A percentile compares a stretch with the other conserved stretches of the same genome.
phyloP scores from a whole-genome alignment of 35 echinoderm and acorn worm genomes.

The Ophiothrix spiculata region DNA sequence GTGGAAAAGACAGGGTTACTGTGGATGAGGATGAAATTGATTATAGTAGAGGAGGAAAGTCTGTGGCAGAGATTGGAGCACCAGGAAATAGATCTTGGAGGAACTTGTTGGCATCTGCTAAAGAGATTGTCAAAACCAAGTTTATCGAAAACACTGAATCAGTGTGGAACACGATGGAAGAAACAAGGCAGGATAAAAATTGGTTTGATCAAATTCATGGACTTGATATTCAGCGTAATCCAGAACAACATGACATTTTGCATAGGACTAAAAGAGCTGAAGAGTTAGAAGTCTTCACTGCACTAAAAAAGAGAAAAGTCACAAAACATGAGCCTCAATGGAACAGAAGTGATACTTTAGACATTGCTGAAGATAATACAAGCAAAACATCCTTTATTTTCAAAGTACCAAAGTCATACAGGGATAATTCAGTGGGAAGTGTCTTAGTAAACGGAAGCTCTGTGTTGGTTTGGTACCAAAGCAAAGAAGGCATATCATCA shows the following conservation, averaged over 20 bases:
- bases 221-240: background rate
- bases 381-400: background rate
- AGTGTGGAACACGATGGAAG: background rate
- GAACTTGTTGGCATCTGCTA: background rate
- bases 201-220: background rate
- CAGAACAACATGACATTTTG: background rate
- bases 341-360: background rate
- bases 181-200: background rate
- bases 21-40: background rate
- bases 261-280: background rate
- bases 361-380: background rate
- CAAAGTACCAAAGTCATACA: background rate
- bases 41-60: background rate
- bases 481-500: background rate
- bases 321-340: background rate
- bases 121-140: background rate
- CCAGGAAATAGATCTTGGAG: background rate
- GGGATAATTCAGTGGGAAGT: background rate
- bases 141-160: background rate
- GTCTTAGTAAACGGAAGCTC: background rate
- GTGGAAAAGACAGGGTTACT: background rate
- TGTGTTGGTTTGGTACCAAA: background rate
- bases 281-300: background rate
- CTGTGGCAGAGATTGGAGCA: background rate
- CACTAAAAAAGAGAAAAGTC: background rate